phyloP scores from a whole-genome alignment of 2,888 invertebrate species.

The Ectemnius cavifrons region DNA sequence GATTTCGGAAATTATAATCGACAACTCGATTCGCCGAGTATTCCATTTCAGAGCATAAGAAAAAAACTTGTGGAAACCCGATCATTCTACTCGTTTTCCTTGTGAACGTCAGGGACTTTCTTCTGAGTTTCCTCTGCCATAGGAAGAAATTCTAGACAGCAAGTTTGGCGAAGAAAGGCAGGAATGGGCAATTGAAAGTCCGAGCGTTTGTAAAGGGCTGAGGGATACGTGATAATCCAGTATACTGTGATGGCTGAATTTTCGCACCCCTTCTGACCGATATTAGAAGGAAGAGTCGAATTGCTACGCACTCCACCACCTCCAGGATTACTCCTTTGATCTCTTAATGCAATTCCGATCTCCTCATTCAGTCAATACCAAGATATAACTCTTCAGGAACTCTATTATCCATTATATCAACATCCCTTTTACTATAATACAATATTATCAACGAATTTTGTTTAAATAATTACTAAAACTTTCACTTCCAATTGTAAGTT shows the following conservation, averaged over 20 bases:
- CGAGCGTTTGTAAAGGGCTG: background rate
- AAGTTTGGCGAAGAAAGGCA: conserved; percentile 13
- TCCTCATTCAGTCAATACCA: too few relatives aligned
- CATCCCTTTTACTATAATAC: too few relatives aligned
- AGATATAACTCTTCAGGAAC: too few relatives aligned
- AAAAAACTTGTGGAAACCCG: conserved; percentile 11
- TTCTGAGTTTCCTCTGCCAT: conserved; percentile 3
- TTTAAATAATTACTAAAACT: too few relatives aligned
- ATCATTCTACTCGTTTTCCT: background rate
- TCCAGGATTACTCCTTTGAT: too few relatives aligned
- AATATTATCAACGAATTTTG: too few relatives aligned
- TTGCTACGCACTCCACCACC: too few relatives aligned
- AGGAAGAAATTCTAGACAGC: background rate
- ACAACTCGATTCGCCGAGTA: background rate
- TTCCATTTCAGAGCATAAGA: background rate
- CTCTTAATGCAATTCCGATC: too few relatives aligned
- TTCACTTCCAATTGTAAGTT: too few relatives aligned
- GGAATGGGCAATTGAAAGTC: too few relatives aligned
- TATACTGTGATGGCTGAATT: conserved; percentile 25
- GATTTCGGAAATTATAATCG: background rate
- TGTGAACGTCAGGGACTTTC: conserved; percentile 9
- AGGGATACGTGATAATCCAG: conserved; percentile 24
- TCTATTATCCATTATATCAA: too few relatives aligned
- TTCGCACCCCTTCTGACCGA: conserved; percentile 21
- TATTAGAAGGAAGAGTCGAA: background rate